Evolutionary conservation across 2,888 invertebrate species (phyloP), one percentile per base, ranked within the genome.

Genomic region (Prenolepis imparis): DNA sequence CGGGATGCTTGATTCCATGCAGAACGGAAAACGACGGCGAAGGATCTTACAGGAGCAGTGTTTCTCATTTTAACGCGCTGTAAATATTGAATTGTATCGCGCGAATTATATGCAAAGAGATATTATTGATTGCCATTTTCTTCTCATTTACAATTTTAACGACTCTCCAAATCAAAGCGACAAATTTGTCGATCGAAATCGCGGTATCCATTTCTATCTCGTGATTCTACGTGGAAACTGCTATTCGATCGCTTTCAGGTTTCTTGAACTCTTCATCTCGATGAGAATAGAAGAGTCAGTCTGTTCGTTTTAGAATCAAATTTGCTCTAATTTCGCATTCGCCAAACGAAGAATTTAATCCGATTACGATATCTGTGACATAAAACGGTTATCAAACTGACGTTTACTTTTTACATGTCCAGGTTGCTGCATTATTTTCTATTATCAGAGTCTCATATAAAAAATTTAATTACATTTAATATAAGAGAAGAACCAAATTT

Each of bases 261-360:
- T n/a, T 88, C 84, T 89, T 90, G 91, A 91, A 91, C 91, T 89
- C 82, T 90, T 90, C 89, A 88, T 87, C 90, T 74, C 85, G 85
- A 82, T 81, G 81, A 85, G 89, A 90, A 91, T 91, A 89, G 86
- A 64, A 64, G 78, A 88, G 78, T 84, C 70, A 70, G 81, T 84
- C 80, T 75, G 86, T 75, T 81, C 86, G 73, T 67, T 89, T 85
- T 52, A 75, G 68, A 82, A 88, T 87, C 84, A 82, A 84, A 85
- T 87, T 59, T 72, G 87, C 57, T 88, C 85, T 72, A 68, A 82
- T 88, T 87, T 80, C 59, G 73, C 44, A 59, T 87, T 78, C 75
- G 70, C 52, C 84, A 80, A 88, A 88, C 41, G 64, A 52, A 61
- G 66, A 67, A 59, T 36, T 88, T 87, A 70, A 87, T 83, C 77